Percentiles rank a stretch among this genome's conserved stretches.
phyloP scores from a whole-genome alignment of 2,113 vertebrate species.

The Marmota monax region DNA sequence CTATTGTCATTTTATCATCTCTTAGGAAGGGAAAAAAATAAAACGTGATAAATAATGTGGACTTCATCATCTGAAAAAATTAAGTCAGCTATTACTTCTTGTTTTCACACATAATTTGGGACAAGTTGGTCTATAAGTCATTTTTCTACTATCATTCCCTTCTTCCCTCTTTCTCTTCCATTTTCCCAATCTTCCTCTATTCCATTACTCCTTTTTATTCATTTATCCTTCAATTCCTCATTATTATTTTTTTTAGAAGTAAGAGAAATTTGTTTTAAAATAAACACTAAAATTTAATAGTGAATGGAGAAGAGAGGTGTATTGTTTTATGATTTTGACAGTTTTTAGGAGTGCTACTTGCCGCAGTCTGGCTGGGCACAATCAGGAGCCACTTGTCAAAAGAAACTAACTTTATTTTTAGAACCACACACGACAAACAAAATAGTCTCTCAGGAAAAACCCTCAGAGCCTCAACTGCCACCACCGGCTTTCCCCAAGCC shows the following conservation, averaged over 20 bases:
- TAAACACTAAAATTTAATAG: not conserved
- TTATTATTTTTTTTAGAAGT: not conserved
- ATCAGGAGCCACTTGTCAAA: too few relatives aligned
- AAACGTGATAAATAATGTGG: not conserved
- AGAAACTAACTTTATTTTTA: too few relatives aligned
- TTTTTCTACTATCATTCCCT: not conserved
- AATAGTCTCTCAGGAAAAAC: too few relatives aligned
- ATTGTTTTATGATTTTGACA: not conserved
- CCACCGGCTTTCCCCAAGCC: too few relatives aligned
- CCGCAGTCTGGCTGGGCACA: too few relatives aligned
- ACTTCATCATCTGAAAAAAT: not conserved
- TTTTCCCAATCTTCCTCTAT: not conserved
- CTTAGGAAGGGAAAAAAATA: not conserved
- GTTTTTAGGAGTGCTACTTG: not conserved
- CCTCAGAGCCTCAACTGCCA: too few relatives aligned
- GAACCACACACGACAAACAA: too few relatives aligned
- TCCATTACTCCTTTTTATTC: fast-evolving
- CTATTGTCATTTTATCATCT: not conserved
- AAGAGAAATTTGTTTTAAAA: not conserved
- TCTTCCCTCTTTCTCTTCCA: not conserved
- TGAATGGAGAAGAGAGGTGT: not conserved
- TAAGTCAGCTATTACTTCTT: not conserved
- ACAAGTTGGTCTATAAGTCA: not conserved
- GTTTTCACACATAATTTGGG: not conserved
- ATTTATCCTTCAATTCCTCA: not conserved